phyloP scores from a whole-genome alignment of 2,113 vertebrate genomes.

The Oenanthe melanoleuca region DNA sequence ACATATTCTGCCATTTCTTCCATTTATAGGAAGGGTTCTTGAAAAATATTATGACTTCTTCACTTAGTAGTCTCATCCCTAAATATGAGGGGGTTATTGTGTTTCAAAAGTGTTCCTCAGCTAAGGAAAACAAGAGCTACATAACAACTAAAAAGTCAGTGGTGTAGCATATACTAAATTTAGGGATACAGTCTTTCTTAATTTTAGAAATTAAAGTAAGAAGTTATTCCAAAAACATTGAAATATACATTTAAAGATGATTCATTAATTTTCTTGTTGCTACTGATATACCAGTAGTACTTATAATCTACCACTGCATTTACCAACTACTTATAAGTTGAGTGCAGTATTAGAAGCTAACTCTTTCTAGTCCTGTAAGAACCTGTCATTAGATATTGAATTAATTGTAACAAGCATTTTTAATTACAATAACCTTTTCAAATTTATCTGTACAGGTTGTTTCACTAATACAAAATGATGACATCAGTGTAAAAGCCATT shows the following conservation, averaged over 20 bases:
- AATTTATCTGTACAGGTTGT: neutral
- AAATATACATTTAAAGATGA: rapidly evolving
- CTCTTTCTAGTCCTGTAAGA: neutral
- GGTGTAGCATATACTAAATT: neutral
- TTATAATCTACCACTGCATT: neutral
- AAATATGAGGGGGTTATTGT: rapidly evolving
- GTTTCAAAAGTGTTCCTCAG: neutral
- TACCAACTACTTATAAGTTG: neutral
- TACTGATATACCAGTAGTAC: neutral
- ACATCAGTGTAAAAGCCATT: neutral
- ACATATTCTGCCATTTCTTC: neutral
- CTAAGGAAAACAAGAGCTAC: neutral
- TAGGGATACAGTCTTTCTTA: neutral
- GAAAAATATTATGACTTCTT: neutral
- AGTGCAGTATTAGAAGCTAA: neutral
- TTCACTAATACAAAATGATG: neutral
- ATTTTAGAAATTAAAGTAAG: neutral
- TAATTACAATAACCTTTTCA: neutral
- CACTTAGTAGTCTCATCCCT: neutral
- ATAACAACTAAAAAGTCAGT: neutral
- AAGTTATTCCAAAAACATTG: neutral
- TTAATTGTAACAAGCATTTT: neutral
- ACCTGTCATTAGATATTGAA: neutral
- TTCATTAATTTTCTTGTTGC: neutral
- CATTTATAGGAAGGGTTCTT: neutral